Base-by-base conservation (phyloP, 2,888 invertebrate species). In the Cheilosia impressa region DNA sequence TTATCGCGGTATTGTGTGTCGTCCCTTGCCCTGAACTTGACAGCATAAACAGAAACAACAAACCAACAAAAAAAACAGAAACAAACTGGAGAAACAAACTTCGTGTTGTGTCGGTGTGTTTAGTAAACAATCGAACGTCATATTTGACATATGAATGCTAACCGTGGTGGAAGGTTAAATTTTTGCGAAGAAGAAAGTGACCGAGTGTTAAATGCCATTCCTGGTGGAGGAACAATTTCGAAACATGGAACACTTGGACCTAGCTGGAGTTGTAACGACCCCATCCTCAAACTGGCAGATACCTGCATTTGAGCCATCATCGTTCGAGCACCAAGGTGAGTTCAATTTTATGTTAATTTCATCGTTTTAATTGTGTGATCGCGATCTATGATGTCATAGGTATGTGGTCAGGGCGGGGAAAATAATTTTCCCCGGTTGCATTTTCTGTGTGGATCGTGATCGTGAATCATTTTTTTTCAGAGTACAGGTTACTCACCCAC, bases 171-270 rank as follows among this genome's bases (percentile, higher is more conserved):
- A 60, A 69, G 38, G 62, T 63, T 47, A 41, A 63, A 62, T 65
- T 47, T 50, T 38, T 10, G 13, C 57, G 63, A 79, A 62, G 68
- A 60, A 71, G 60, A 72, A 62, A 68, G 65, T 68, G 47, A 10
- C 34, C n/a, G 47, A 63, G 58, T 68, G 69, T 22, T 63, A 55
- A 55, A 60, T 75, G 75, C 71, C 75, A 55, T 76, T 60, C 38
- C 53, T 78, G 50, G 62, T 75, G 47, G 65, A 60, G 55, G 78
- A 78, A 43, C 62, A 78, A 63, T 60, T 71, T 47, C 62, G 79
- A 45, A 88, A 84, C 68, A 92, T 92, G 92, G 92, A 92, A 83
- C 92, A 92, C 79, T 89, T 92, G 88, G 92, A 92, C 88, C 88
- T 92, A 77, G 92, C 91, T 43, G 91, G 91, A 65, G 90, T 90